A percentile compares a stretch with the other conserved stretches of the same genome.
phyloP scores from a whole-genome alignment of 2,113 vertebrate species.

The Anguilla rostrata region DNA sequence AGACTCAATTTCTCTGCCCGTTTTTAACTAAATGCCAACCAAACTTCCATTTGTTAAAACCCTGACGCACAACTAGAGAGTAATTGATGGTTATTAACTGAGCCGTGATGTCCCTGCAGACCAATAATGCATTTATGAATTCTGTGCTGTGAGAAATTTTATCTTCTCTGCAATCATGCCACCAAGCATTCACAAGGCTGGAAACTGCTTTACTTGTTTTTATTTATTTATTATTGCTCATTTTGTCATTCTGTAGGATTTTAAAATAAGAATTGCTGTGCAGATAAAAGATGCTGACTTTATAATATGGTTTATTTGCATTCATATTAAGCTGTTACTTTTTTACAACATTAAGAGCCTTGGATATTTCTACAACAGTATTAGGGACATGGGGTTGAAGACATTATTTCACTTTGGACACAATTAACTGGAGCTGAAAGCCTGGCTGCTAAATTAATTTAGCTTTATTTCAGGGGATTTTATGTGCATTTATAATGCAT shows the following conservation, averaged over 20 bases:
- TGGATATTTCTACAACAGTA: not conserved
- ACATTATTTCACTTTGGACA: too few species aligned
- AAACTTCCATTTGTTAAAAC: constrained; percentile 38
- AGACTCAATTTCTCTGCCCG: not conserved
- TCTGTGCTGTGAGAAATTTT: constrained; percentile 36
- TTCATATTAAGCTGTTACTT: not conserved
- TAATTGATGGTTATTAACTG: constrained; percentile 42
- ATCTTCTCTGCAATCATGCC: constrained; percentile 26
- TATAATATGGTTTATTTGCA: not conserved
- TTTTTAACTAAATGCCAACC: not conserved
- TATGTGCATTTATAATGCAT: too few species aligned
- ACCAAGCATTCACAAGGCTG: not conserved
- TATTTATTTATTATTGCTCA: not conserved
- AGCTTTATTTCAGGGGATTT: too few species aligned
- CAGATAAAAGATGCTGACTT: not conserved
- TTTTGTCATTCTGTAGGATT: constrained; percentile 3
- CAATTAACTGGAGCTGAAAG: not conserved
- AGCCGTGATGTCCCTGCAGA: constrained; percentile 21
- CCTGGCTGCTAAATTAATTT: too few species aligned
- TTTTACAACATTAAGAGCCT: not conserved
- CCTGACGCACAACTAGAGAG: constrained; percentile 33
- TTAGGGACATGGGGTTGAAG: not conserved
- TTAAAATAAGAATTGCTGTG: not conserved
- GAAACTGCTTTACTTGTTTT: not conserved
- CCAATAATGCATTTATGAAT: constrained; percentile 31